Conservation (phyloP, 1,140 invertebrate species). For the Nasonia vitripennis region DNA sequence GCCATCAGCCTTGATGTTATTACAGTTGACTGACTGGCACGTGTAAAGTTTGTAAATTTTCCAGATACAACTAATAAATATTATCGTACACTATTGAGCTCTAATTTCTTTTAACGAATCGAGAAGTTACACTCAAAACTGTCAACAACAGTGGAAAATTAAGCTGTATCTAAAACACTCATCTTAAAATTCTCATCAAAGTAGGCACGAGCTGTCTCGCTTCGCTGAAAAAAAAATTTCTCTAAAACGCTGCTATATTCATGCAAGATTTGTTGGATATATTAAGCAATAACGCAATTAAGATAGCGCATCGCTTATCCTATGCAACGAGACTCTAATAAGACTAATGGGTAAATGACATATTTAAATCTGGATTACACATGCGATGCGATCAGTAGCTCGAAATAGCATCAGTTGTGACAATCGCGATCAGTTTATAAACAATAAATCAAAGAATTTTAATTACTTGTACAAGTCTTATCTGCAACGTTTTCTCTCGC, state of each 20-base stretch:
- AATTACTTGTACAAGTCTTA: background rate
- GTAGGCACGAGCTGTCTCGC: too few species aligned
- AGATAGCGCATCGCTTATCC: background rate
- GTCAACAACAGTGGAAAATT: too few species aligned
- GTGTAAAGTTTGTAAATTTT: too few species aligned
- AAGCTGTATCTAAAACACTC: too few species aligned
- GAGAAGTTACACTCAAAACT: too few species aligned
- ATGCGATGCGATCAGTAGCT: background rate
- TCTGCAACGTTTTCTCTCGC: background rate
- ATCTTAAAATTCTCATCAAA: too few species aligned
- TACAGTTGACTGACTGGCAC: background rate
- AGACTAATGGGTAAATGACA: background rate
- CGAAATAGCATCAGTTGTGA: background rate
- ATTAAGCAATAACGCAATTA: background rate
- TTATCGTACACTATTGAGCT: too few species aligned
- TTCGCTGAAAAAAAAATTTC: background rate
- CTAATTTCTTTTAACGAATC: too few species aligned
- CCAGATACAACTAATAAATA: too few species aligned
- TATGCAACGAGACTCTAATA: too few species aligned
- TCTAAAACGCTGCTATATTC: background rate
- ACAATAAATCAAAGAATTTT: background rate
- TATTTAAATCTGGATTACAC: background rate
- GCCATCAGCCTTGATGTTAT: background rate
- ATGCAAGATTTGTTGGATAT: background rate
- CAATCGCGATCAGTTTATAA: too few species aligned